Percentiles rank a stretch among this genome's conserved stretches.
Evolutionary conservation across 1,140 invertebrate genomes (phyloP).

Genomic region (Hestina assimilis): DNA sequence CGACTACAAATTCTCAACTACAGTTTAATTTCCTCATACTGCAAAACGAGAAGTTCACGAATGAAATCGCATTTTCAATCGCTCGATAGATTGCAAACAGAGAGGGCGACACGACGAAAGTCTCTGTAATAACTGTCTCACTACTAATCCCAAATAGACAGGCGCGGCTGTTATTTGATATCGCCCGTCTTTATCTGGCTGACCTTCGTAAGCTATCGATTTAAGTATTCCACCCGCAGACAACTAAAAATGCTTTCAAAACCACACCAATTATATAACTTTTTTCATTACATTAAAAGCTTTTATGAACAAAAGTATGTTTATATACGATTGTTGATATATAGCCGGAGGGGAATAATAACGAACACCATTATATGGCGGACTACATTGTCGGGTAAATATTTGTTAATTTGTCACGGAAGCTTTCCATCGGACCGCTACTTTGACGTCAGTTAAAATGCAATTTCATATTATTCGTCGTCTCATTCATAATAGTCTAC

Average conservation of each 20-base stretch:
- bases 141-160: conserved; percentile 29
- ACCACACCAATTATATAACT: not conserved
- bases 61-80: conserved; percentile 5
- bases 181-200: conserved; percentile 35
- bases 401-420: conserved; percentile 47
- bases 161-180: conserved; percentile 32
- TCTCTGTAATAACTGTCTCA: conserved; percentile 22
- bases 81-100: conserved; percentile 21
- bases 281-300: conserved; percentile 17
- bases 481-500: too few species aligned
- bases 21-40: conserved; percentile 3
- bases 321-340: conserved; percentile 9
- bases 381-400: conserved; percentile 51
- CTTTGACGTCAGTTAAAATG: conserved; percentile 7
- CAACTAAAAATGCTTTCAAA: too few species aligned
- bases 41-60: not conserved
- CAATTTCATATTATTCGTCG: too few species aligned
- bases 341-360: conserved; percentile 22
- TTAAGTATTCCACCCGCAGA: conserved; percentile 20
- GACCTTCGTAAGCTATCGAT: conserved; percentile 35
- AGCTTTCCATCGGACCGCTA: not conserved
- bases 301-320: conserved; percentile 4
- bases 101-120: conserved; percentile 15
- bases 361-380: conserved; percentile 31
- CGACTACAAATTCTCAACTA: too few species aligned